Conservation (phyloP, 1,140 invertebrate species). For the Drosophila micromelanica region DNA sequence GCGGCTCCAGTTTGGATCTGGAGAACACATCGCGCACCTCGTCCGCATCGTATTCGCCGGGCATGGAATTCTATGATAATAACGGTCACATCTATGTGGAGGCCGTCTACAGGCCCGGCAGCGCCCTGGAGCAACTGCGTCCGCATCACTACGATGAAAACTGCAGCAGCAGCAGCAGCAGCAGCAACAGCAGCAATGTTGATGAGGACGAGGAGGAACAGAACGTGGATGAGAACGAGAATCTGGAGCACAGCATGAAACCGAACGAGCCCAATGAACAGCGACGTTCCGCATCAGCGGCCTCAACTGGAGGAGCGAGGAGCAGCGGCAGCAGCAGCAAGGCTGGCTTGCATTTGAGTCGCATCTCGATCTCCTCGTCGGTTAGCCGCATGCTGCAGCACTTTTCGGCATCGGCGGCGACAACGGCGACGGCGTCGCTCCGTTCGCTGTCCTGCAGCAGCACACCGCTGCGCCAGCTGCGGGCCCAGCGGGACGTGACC, state of each 20-base stretch:
- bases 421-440: constrained; percentile 79
- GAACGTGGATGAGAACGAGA: constrained; percentile 42
- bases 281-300: constrained; percentile 46
- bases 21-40: constrained; percentile 66
- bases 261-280: constrained; percentile 13
- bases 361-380: constrained; percentile 85
- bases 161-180: constrained; percentile 43
- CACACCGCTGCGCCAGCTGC: constrained; percentile 82
- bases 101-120: constrained; percentile 62
- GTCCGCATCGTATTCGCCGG: constrained; percentile 63
- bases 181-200: constrained; percentile 27
- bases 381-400: constrained; percentile 88
- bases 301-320: too few relatives aligned
- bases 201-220: constrained; percentile 33
- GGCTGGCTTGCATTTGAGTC: constrained; percentile 68
- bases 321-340: too few relatives aligned
- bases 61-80: constrained; percentile 69
- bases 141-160: constrained; percentile 76
- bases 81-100: constrained; percentile 69
- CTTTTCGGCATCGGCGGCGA: constrained; percentile 84
- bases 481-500: constrained; percentile 11
- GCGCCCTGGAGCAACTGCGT: constrained; percentile 84
- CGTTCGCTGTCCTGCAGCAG: constrained; percentile 87
- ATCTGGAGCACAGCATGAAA: constrained; percentile 37
- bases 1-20: constrained; percentile 77